phyloP scores from a whole-genome alignment of 1,140 invertebrate genomes.

The Cyrtorhinus lividipennis region DNA sequence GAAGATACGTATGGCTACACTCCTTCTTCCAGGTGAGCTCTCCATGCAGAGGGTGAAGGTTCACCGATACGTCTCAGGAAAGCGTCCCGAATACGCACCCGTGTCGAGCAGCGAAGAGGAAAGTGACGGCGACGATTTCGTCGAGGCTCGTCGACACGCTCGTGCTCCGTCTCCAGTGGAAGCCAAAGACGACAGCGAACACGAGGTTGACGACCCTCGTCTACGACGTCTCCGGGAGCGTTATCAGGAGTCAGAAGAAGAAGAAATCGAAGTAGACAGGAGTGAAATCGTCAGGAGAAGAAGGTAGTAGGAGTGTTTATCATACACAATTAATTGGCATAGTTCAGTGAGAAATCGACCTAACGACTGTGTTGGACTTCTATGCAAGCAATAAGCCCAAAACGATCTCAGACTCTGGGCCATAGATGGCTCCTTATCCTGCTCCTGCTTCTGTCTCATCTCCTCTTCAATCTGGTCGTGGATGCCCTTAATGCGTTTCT shows the following conservation, averaged over 20 bases:
- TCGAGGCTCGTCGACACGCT: conserved; percentile 39
- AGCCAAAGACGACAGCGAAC: conserved; percentile 28
- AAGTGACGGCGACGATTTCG: conserved; percentile 69
- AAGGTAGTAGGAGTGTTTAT: neutral
- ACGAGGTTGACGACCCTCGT: conserved; percentile 57
- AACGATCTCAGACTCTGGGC: no score
- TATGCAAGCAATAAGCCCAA: no score
- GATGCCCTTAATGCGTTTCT: no score
- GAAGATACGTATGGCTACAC: no score
- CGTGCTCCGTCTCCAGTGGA: conserved; percentile 12
- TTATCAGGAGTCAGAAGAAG: neutral
- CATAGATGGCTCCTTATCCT: no score
- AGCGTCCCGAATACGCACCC: conserved; percentile 84
- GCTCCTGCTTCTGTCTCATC: no score
- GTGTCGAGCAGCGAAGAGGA: conserved; percentile 66
- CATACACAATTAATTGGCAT: no score
- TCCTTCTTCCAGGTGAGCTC: conserved; percentile 78
- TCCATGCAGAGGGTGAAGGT: conserved; percentile 97
- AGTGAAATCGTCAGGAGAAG: neutral
- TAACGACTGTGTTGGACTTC: no score
- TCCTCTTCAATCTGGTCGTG: no score
- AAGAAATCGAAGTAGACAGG: neutral
- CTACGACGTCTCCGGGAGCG: conserved; percentile 41
- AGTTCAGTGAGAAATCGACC: no score
- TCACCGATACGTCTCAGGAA: conserved; percentile 82